Evolutionary conservation across 1,140 invertebrate genomes (phyloP), one percentile per base, ranked within the genome.

Genomic region (Listronotus oregonensis): DNA sequence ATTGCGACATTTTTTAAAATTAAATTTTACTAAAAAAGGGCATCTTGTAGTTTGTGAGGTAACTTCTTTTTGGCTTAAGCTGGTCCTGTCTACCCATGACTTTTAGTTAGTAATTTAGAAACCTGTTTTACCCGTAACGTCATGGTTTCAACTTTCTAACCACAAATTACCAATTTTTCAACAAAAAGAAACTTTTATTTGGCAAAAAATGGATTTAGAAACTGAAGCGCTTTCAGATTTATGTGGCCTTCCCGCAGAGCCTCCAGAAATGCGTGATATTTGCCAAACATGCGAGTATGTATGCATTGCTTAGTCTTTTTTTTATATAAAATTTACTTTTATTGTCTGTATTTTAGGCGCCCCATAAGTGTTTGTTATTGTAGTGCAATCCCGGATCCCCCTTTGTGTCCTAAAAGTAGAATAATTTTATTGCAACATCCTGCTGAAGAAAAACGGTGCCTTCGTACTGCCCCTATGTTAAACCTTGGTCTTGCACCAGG

Each of bases 311-410:
- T 6, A 3, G 42, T 27, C 1, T 34, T 15, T 14, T 44, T 21
- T n/a, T n/a, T n/a, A n/a, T 10, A 40, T 21, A 17, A 21, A 31
- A 56, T 49, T 47, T 66, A 66, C 51, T 57, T 51, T 62, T 60
- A n/a, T 55, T 46, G 67, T 52, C 9, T 0, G 17, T 44, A 17
- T 81, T 84, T 66, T 72, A 96, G 94, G 52, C 87, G 95, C 70
- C 95, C 95, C 10, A 73, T 79, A n/a, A 85, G 83, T 43, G 94
- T 96, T 32, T 97, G 95, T 77, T 96, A 93, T 91, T 97, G 95
- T 80, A 83, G 85, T 21, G 91, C 87, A 44, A 79, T 96, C 59
- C 92, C 93, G 11, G 80, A 84, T 58, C 81, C 86, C 57, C 88
- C 85, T 18, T 69, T 96, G 7, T 75, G 79, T 47, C 87, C 90